A percentile compares a stretch with the other conserved stretches of the same genome.
phyloP scores from a whole-genome alignment of 1,140 invertebrate genomes.

The Ganaspis sp. region DNA sequence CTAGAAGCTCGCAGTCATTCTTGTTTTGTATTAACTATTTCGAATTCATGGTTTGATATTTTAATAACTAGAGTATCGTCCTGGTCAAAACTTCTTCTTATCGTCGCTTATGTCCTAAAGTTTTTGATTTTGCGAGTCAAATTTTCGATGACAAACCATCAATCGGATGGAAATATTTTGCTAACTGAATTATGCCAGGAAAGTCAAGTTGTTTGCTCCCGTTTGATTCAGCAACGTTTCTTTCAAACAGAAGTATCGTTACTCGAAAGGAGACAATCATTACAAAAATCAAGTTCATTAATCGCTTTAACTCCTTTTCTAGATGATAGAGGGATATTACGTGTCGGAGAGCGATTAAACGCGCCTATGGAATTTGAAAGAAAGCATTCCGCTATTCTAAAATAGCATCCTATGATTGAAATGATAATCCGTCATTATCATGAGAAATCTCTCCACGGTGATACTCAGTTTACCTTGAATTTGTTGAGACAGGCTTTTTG shows the following conservation, averaged over 20 bases:
- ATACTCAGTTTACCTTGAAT: slow-evolving; percentile 46
- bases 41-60: too few relatives aligned
- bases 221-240: not conserved
- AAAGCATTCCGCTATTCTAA: not conserved
- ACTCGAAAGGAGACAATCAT: too few relatives aligned
- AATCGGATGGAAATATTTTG: too few relatives aligned
- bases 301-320: too few relatives aligned
- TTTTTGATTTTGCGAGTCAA: not conserved
- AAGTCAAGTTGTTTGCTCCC: not conserved
- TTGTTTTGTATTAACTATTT: too few relatives aligned
- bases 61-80: too few relatives aligned
- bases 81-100: not conserved
- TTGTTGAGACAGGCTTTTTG: slow-evolving; percentile 52
- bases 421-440: not conserved
- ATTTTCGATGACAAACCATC: not conserved
- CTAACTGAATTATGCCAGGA: too few relatives aligned
- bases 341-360: slow-evolving; percentile 34
- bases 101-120: not conserved
- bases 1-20: too few relatives aligned
- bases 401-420: not conserved
- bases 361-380: not conserved
- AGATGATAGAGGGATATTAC: not conserved
- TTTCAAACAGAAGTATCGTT: too few relatives aligned
- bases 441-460: slow-evolving; percentile 41
- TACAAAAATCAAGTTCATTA: too few relatives aligned